A percentile compares a stretch with the other conserved stretches of the same genome.
phyloP scores from a whole-genome alignment of 2,113 vertebrate species.

The Calidris pygmaea region DNA sequence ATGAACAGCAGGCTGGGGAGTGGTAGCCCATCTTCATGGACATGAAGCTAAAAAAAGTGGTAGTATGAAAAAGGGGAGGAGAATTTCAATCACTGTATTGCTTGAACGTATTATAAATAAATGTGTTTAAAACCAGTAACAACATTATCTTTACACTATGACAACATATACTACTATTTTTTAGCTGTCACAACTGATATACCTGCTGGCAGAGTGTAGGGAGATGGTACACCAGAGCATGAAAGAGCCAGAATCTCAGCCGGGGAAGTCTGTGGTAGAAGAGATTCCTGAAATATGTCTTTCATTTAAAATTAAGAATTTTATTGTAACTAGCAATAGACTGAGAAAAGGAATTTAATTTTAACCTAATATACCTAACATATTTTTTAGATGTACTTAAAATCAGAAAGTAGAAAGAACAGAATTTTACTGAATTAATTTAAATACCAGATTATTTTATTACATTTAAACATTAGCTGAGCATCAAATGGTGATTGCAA shows the following conservation, averaged over 20 bases:
- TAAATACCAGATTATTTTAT: neutral
- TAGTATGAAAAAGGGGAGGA: neutral
- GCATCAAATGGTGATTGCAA: neutral
- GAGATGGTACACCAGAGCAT: rapidly evolving
- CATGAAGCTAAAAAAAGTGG: neutral
- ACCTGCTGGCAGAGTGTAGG: neutral
- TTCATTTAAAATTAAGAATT: neutral
- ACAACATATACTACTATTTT: neutral
- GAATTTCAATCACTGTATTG: neutral
- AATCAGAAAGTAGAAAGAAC: neutral
- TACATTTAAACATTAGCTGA: neutral
- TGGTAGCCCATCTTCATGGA: neutral
- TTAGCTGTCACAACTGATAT: neutral
- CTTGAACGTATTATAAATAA: neutral
- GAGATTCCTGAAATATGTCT: neutral
- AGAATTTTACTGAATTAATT: neutral
- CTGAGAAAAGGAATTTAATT: neutral
- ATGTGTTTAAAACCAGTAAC: neutral
- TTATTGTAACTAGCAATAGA: neutral
- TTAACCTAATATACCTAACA: neutral
- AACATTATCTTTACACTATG: neutral
- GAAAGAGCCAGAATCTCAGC: neutral
- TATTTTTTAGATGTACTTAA: neutral
- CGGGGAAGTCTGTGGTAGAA: neutral
- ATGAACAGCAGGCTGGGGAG: neutral